Evolutionary conservation across 2,113 vertebrate genomes (phyloP), one percentile per base, ranked within the genome.

Genomic region (Ageneiosus marmoratus): DNA sequence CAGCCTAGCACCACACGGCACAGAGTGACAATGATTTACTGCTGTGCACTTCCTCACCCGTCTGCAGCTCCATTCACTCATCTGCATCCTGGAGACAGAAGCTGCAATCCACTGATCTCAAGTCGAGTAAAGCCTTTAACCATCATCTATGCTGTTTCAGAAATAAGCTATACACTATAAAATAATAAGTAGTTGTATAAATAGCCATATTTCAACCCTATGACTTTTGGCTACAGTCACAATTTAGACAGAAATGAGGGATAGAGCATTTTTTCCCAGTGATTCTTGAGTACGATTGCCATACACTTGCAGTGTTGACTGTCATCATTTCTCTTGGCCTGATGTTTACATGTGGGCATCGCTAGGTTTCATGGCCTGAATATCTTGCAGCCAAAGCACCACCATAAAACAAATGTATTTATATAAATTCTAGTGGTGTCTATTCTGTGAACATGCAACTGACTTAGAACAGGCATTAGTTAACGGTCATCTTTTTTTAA

Each of bases 61-160:
- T 84, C 84, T 86, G 82, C 67, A 81, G 79, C 27, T 78, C 88
- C 77, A 32, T 50, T 80, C 88, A 92, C 87, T 89, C 90, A 92
- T 92, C 87, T 86, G 74, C 69, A 75, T 88, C 84, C 83, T 10
- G 79, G 83, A 82, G 89, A 82, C 37, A 91, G 65, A 58, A 53
- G 85, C 83, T 90, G 91, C 91, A 92, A 93, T 92, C 72, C 88
- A 84, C 81, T 86, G 81, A 89, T 89, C 79, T 18, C 78, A 84
- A 88, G 87, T 86, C 82, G 79, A 91, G 87, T 90, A 89, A 63
- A 79, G 69, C 83, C 89, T 89, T 46, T 48, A 82, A 87, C 86
- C 41, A 44, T 67, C 48, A 50, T 41, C 56, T 82, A 62, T 65
- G 58, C 81, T 83, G 56, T 55, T 81, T 51, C 12, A 4, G 44